Conservation (phyloP, 1,140 invertebrate species). For the Drosophila varians region DNA sequence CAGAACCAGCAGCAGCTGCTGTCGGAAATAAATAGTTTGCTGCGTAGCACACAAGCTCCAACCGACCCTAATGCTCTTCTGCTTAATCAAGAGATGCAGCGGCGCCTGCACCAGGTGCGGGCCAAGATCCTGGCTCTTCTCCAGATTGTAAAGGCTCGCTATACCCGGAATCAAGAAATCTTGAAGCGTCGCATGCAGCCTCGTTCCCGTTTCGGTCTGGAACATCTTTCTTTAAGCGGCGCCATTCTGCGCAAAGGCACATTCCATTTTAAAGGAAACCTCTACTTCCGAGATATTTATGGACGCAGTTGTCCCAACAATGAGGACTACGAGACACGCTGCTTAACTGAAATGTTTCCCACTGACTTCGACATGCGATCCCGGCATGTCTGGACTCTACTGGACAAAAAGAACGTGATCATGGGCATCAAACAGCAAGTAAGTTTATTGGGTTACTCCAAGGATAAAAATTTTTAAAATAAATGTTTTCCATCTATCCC, state of each 20-base stretch:
- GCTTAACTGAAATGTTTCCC: constrained; percentile 73
- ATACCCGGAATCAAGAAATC: constrained; percentile 57
- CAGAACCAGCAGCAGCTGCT: constrained; percentile 31
- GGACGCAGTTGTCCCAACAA: constrained; percentile 76
- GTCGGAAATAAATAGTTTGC: constrained; percentile 33
- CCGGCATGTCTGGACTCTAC: constrained; percentile 62
- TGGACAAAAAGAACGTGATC: constrained; percentile 69
- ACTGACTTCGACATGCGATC: constrained; percentile 69
- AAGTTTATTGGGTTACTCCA: neutral
- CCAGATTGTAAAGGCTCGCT: constrained; percentile 41
- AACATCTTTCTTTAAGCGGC: constrained; percentile 22
- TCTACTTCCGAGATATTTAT: constrained; percentile 71
- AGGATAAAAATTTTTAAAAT: neutral
- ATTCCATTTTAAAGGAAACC: constrained; percentile 71
- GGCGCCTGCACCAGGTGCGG: constrained; percentile 39
- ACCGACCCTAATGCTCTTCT: constrained; percentile 36
- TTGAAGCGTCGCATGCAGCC: constrained; percentile 40
- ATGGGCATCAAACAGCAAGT: constrained; percentile 78
- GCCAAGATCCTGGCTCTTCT: constrained; percentile 34
- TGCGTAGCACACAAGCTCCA: constrained; percentile 4
- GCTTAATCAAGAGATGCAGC: constrained; percentile 59
- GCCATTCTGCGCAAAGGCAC: constrained; percentile 64
- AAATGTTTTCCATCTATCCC: neutral
- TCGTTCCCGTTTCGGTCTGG: neutral
- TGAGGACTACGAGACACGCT: constrained; percentile 68